These are phyloP conservation scores for Podarcis raffonei DNA, from an alignment of 2,113 vertebrate genomes.

Conservation along the genomic window DNA sequence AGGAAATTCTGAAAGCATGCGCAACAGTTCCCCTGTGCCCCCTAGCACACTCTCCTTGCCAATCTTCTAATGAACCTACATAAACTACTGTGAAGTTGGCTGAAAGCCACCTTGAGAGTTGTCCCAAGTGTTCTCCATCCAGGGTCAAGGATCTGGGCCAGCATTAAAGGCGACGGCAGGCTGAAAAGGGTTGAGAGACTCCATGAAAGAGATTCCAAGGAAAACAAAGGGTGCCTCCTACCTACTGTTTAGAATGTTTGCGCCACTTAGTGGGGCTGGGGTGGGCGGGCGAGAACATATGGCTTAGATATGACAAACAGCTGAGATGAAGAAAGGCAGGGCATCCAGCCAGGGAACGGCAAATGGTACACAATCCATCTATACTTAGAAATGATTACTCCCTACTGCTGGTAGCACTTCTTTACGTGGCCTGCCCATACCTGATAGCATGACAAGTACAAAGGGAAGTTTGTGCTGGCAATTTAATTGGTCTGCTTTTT, in stretches of 20 bases:
- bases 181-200: not conserved
- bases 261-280: not conserved
- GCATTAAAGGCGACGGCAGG: not conserved
- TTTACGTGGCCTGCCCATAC: not conserved
- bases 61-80: not conserved
- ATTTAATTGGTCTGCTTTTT: not conserved
- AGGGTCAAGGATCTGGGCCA: slow-evolving; percentile 4
- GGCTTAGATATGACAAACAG: slow-evolving; percentile 17
- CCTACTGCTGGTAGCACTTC: slow-evolving; percentile 10
- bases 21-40: not conserved
- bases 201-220: not conserved
- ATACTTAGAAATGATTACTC: not conserved
- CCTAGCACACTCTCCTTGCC: not conserved
- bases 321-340: slow-evolving; percentile 42
- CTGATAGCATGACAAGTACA: slow-evolving; percentile 8
- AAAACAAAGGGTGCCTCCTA: not conserved
- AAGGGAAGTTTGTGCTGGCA: slow-evolving; percentile 41
- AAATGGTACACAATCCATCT: slow-evolving; percentile 9
- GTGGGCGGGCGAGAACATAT: slow-evolving; percentile 4
- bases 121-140: not conserved
- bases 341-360: slow-evolving; percentile 10
- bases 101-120: not conserved
- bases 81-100: not conserved
- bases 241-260: not conserved
- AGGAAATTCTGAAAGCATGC: not conserved